phyloP scores from a whole-genome alignment of 2,113 vertebrate genomes.

The Fulica atra region DNA sequence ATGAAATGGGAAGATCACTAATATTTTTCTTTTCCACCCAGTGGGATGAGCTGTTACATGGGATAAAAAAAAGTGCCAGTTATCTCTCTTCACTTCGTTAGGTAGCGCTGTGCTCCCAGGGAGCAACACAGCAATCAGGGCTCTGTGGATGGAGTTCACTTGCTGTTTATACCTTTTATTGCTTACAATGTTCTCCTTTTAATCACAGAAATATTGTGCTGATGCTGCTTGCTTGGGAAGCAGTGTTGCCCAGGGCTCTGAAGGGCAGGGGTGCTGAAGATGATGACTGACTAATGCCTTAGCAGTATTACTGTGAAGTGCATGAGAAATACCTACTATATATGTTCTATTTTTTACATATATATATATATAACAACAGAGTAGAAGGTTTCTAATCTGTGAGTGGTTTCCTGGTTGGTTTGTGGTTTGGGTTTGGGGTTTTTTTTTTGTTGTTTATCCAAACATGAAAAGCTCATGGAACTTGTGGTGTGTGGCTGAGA shows the following conservation, averaged over 20 bases:
- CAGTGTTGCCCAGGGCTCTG: background rate
- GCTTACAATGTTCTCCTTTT: background rate
- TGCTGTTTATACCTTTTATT: background rate
- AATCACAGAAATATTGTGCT: background rate
- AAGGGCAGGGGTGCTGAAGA: background rate
- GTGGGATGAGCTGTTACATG: background rate
- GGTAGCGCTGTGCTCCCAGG: background rate
- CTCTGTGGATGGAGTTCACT: background rate
- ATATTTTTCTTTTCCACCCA: background rate
- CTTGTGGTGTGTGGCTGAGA: background rate
- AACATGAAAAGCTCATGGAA: background rate
- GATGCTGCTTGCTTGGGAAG: background rate
- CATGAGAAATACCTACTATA: background rate
- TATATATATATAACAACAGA: background rate
- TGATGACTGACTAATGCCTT: background rate
- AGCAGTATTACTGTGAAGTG: background rate
- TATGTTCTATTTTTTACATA: too few species aligned
- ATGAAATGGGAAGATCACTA: background rate
- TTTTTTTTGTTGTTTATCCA: background rate
- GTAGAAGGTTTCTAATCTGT: background rate
- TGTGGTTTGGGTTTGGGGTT: background rate
- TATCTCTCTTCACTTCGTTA: background rate
- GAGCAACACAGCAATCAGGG: rapidly evolving
- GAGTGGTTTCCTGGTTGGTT: background rate
- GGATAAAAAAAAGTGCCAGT: background rate